Evolutionary conservation across 2,888 invertebrate genomes (phyloP).

Genomic region (Sarcophaga caerulescens): DNA sequence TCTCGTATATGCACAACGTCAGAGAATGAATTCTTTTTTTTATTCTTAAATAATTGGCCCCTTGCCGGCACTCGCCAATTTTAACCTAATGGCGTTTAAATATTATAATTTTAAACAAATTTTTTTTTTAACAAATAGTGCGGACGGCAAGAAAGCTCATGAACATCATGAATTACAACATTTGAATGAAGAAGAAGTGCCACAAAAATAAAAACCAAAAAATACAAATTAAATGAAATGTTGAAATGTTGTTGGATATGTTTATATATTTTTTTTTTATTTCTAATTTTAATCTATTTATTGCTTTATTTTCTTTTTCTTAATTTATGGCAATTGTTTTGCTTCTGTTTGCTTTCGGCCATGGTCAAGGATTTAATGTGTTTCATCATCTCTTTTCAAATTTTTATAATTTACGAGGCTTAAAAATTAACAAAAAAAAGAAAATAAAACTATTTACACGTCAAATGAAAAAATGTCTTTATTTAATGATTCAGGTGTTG

Average conservation of each 20-base stretch:
- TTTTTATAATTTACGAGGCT: background rate
- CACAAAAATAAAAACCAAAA: conserved; percentile 1
- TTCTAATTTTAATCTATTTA: background rate
- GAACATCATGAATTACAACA: conserved; percentile 29
- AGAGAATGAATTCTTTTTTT: background rate
- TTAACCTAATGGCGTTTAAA: conserved; percentile 62
- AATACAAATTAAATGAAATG: conserved; percentile 25
- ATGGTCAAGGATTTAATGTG: conserved; percentile 44
- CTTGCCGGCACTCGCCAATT: conserved; percentile 60
- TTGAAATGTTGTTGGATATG: background rate
- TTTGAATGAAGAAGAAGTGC: conserved; percentile 10
- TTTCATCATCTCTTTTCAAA: conserved; percentile 17
- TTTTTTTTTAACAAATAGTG: conserved; percentile 23
- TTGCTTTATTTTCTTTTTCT: background rate
- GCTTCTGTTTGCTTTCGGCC: background rate
- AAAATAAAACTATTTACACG: background rate
- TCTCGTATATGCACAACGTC: background rate
- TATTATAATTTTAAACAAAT: conserved; percentile 42
- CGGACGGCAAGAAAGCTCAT: background rate
- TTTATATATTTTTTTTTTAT: background rate
- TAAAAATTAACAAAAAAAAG: background rate
- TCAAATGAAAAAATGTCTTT: background rate
- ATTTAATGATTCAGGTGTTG: conserved; percentile 24
- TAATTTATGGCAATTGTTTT: conserved; percentile 21
- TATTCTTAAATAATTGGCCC: conserved; percentile 35